Base-by-base conservation (phyloP, 1,140 invertebrate species). In the Drosophila trapezifrons region DNA sequence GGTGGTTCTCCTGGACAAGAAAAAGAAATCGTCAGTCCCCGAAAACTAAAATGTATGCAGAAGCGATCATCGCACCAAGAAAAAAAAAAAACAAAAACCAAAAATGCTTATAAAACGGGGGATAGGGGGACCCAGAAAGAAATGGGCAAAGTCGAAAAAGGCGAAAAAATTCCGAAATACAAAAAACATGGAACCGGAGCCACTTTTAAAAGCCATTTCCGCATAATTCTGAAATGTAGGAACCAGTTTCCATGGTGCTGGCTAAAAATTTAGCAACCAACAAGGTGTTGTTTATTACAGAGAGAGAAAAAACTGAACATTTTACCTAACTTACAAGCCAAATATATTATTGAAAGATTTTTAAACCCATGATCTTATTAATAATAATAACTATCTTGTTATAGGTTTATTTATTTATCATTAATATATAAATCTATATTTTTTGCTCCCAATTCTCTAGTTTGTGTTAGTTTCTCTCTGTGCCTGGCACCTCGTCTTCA, bases 171-270 rank as follows among this genome's bases (percentile, higher is more conserved):
- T 52, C 12, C 12, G 38, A 78, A 54, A 64, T 37, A 22, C 18
- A 49, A 70, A 60, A 60, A 66, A 72, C 42, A 76, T 42, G 40
- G 67, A 73, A 69, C 71, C 49, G 47, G 45, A 73, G 51, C 60
- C 60, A 69, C 74, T 74, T 67, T 79, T 52, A 59, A 78, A 78
- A 77, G 65, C 56, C 60, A 87, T 86, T 86, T 86, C 79, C 83
- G 83, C 83, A 86, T 87, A 74, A 83, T 86, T 86, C 79, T 89
- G 65, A 76, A 82, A 69, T 58, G 52, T 56, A 60, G 75, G 79
- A 86, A 86, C 78, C 80, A 87, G 82, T 86, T 86, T 72, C 27
- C 20, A 35, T 82, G 69, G 49, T 32, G 57, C 47, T 69, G 69
- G 46, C 40, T 80, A 54, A 62, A 56, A 59, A 76, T 76, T 75